Base-by-base conservation (phyloP, 2,888 invertebrate species). In the Troglohyphantes excavatus region DNA sequence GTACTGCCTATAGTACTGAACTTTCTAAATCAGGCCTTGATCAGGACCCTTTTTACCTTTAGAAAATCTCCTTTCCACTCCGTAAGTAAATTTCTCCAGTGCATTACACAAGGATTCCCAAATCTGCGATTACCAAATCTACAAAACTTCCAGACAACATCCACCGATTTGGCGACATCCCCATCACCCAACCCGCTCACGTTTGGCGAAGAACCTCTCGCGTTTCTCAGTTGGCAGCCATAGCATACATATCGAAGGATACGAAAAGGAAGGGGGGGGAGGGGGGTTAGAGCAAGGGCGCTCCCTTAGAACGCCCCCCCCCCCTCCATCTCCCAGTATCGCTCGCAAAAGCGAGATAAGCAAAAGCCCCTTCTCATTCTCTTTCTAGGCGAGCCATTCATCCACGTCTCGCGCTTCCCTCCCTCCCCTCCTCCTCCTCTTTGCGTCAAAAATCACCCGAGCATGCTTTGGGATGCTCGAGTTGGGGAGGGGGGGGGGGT, bases 371-470 rank as follows among this genome's bases (percentile, higher is more conserved):
- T 13, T 53, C n/a, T 27, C 81, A 79, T 72, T 63, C 81, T 79
- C 53, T 72, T 70, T 72, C 61, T 53, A 29, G 39, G 61, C 65
- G 27, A 65, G 21, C 78, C 85, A 85, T 85, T 85, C 85, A 85
- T 85, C 85, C 85, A 76, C 85, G 78, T 85, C 85, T 84, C 63
- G 43, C 46, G 72, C 72, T n/a, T n/a, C n/a, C 70, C 63, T 23
- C 19, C 61, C 78, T 53, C 70, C 19, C 72, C 29, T 46, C 43
- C 43, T 43, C 53, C 59, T 73, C n/a, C n/a, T n/a, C n/a, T n/a
- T n/a, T 33, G 75, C 88, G 88, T 89, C 88, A 89, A 89, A 89
- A 89, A 89, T 89, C 88, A 82, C 72, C 87, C 81, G 67, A 73
- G 81, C 61, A 39, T 86, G n/a, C 39, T 11, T 3, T 33, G 33